Evolutionary conservation across 2,113 vertebrate genomes (phyloP).

Genomic region (Clarias macrocephalus): DNA sequence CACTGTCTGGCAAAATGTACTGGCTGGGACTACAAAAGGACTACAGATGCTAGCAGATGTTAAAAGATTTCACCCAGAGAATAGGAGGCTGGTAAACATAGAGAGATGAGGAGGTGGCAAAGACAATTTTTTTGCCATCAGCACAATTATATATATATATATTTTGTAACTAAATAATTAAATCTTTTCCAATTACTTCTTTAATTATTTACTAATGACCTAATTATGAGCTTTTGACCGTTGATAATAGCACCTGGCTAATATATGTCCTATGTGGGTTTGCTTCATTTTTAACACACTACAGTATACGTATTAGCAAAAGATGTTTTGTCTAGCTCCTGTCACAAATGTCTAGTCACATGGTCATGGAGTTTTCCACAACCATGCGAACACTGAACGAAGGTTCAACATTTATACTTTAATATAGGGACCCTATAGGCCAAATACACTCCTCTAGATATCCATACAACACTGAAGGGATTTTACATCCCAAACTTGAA

Average conservation of each 20-base stretch:
- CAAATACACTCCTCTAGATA: background rate
- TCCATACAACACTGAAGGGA: background rate
- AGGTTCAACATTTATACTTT: no score
- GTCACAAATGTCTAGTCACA: background rate
- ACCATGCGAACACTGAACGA: background rate
- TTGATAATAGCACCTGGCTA: background rate
- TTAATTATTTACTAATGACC: background rate
- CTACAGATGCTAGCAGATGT: conserved; percentile 23
- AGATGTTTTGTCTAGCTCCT: no score
- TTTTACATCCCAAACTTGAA: background rate
- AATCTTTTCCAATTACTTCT: background rate
- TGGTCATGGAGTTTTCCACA: background rate
- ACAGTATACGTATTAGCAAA: no score
- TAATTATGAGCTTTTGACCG: background rate
- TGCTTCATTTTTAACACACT: background rate
- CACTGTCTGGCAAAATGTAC: conserved; percentile 7
- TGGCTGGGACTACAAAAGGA: conserved; percentile 4
- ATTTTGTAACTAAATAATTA: no score
- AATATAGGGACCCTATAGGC: background rate
- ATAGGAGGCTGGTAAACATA: conserved; percentile 13
- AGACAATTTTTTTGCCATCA: background rate
- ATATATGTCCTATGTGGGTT: background rate
- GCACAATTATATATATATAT: no score
- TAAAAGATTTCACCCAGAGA: conserved; percentile 14
- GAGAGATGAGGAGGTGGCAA: background rate